Conservation (phyloP, 2,113 vertebrate genomes). For the Halichoeres trimaculatus region DNA sequence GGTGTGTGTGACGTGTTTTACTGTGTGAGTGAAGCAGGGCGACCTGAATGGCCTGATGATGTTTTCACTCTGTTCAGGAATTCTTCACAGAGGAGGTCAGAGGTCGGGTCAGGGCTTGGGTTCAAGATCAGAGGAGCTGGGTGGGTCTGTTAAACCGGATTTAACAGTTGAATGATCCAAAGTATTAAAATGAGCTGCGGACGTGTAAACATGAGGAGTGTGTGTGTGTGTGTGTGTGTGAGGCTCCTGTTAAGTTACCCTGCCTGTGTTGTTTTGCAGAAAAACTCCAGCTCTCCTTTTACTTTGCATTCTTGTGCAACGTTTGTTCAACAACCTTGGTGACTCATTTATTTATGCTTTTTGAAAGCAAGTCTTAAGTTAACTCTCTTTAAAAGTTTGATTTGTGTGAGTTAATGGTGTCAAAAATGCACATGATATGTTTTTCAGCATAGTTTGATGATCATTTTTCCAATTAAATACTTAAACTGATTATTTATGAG, state of each 20-base stretch:
- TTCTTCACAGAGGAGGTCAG: conserved; percentile 30
- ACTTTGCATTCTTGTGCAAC: no score
- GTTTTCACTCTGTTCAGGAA: conserved; percentile 36
- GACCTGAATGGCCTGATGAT: conserved; percentile 2
- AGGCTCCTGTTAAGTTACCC: background rate
- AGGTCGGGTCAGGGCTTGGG: conserved; percentile 22
- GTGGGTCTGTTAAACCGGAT: conserved; percentile 28
- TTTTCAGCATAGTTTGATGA: no score
- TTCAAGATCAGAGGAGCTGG: conserved; percentile 37
- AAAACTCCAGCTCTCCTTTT: background rate
- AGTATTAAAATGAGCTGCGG: conserved; percentile 5
- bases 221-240: conserved; percentile 9
- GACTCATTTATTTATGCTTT: no score
- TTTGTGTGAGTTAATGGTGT: no score
- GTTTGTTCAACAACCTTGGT: no score
- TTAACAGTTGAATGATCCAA: conserved; percentile 40
- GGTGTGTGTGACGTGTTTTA: conserved; percentile 18
- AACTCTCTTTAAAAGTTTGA: no score
- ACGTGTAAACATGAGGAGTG: background rate
- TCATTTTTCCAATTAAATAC: no score
- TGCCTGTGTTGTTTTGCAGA: background rate
- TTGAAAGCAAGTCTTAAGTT: no score
- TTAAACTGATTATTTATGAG: no score
- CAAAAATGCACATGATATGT: no score
- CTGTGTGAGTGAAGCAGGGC: conserved; percentile 25